These are phyloP conservation scores for Taphrorychus bicolor DNA, from an alignment of 2,888 invertebrate genomes.

Conservation along the genomic window DNA sequence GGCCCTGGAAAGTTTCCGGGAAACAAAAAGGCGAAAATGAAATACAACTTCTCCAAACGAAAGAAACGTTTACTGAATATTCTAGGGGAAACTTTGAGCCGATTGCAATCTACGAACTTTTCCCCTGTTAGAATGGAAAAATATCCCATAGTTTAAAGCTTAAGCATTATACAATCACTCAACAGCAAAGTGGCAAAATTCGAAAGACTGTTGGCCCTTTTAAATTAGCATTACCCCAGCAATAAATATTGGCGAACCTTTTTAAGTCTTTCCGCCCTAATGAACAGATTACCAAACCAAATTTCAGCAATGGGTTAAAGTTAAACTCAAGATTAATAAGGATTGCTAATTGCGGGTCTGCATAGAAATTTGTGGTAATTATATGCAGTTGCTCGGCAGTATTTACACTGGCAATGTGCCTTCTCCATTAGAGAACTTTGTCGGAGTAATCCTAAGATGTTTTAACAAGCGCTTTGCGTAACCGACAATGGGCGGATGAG, in stretches of 20 bases:
- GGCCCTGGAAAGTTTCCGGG: constrained; percentile 14
- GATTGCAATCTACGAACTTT: not conserved
- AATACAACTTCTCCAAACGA: constrained; percentile 10
- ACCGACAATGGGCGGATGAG: constrained; percentile 15
- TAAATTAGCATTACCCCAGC: not conserved
- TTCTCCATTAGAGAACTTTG: constrained; percentile 24
- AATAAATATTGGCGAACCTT: not conserved
- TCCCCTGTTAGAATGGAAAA: not conserved
- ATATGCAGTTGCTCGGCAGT: constrained; percentile 36
- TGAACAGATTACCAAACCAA: constrained; percentile 38
- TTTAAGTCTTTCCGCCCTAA: constrained; percentile 12
- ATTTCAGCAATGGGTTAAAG: constrained; percentile 28
- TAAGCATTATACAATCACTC: not conserved
- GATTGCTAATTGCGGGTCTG: constrained; percentile 37
- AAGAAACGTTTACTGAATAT: constrained; percentile 3
- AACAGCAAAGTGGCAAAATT: not conserved
- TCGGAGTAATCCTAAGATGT: constrained; percentile 22
- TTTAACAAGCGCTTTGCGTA: constrained; percentile 32
- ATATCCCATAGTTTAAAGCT: not conserved
- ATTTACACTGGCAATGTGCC: constrained; percentile 38
- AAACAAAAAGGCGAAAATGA: constrained; percentile 11
- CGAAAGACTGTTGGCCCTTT: not conserved
- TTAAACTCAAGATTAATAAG: constrained; percentile 35
- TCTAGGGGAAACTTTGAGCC: not conserved
- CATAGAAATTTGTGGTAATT: constrained; percentile 40